Evolutionary conservation across 2,113 vertebrate species (phyloP), one percentile per base, ranked within the genome.

Genomic region (Ibidorhyncha struthersii): DNA sequence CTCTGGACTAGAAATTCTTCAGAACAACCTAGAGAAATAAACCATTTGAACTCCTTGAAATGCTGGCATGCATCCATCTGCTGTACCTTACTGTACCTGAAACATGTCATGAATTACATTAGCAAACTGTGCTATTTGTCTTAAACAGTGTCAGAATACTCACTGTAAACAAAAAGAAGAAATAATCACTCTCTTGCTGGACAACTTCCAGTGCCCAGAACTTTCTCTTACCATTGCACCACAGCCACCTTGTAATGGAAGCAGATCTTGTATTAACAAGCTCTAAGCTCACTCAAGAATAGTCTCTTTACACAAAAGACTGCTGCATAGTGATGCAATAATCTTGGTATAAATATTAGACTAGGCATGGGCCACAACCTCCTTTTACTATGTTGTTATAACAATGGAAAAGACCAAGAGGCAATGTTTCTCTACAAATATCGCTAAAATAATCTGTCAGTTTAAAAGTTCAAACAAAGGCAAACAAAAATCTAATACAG

Each of bases 401-500:
- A 67, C 29, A 41, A 16, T 32, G 72, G 82, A 66, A 72, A 80
- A 81, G 58, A 74, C 16, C 29, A 82, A 86, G 56, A 79, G 21
- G 23, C 56, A 59, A 10, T 1, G 2, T 27, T 79, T 69, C 79
- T 61, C 73, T 55, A 70, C 11, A 65, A 55, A 82, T 13, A 40
- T 40, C 85, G 66, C 59, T 59, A 61, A 87, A 87, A 40, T 69
- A 77, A 89, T 58, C 14, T 55, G 38, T 70, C 79, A 53, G n/a
- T 80, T 94, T 82, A 67, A 87, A 89, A 88, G n/a, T 70, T 82
- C 82, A 71, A 80, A 72, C 20, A 49, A 87, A 87, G 86, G 77
- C 80, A 74, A 89, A 61, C 38, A 69, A 59, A 82, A 66, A 47
- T 20, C 38, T 6, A 62, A n/a, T 10, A n/a, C 16, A 65, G 40